A percentile compares a stretch with the other conserved stretches of the same genome.
These are phyloP conservation scores for Monoplex corrugatus DNA, from an alignment of 2,888 invertebrate genomes.

Conservation along the genomic window DNA sequence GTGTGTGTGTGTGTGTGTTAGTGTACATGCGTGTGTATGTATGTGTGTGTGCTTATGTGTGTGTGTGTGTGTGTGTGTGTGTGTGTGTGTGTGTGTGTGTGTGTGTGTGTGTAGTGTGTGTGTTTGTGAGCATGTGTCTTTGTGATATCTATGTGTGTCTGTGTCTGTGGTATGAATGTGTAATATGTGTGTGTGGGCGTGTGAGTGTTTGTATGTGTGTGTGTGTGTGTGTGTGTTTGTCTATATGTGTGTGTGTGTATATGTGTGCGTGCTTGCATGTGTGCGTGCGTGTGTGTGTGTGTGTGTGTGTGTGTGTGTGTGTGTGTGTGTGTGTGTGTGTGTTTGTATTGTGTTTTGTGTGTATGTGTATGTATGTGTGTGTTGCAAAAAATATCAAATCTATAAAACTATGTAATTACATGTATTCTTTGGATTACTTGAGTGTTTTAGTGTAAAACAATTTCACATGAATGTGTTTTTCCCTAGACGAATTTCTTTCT, in stretches of 20 bases:
- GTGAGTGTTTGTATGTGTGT: neutral
- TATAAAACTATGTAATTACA: too few species aligned
- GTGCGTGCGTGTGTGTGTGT: neutral
- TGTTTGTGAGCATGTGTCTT: neutral
- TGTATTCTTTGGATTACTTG: too few species aligned
- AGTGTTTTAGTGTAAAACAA: too few species aligned
- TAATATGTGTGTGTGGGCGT: neutral
- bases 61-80: slow-evolving; percentile 24
- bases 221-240: neutral
- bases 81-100: slow-evolving; percentile 11
- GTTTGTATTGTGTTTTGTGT: too few species aligned
- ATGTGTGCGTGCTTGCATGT: neutral
- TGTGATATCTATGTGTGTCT: neutral
- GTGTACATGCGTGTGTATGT: neutral
- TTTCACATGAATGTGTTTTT: too few species aligned
- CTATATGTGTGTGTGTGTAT: neutral
- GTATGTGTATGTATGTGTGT: neutral
- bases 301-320: neutral
- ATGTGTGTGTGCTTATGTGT: neutral
- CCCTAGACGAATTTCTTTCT: too few species aligned
- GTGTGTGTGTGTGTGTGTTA: neutral
- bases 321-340: too few species aligned
- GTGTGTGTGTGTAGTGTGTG: neutral
- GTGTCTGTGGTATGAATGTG: too few species aligned
- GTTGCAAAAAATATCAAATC: too few species aligned